phyloP scores from a whole-genome alignment of 2,888 invertebrate species.

The Xestia c-nigrum region DNA sequence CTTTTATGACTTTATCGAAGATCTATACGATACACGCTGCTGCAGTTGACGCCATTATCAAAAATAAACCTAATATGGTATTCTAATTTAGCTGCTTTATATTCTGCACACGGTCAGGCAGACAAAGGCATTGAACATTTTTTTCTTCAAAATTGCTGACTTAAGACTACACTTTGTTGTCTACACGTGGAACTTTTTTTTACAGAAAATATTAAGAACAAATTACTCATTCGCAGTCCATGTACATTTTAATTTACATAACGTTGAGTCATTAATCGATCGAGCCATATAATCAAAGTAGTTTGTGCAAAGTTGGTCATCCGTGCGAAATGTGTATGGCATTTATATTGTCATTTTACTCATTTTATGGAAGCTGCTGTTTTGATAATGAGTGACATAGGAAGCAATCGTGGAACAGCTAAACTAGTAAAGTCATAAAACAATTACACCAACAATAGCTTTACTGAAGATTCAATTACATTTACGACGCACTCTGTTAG shows the following conservation, averaged over 20 bases:
- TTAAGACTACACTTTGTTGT: conserved; percentile 57
- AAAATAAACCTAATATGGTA: conserved; percentile 62
- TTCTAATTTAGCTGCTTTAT: conserved; percentile 58
- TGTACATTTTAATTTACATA: conserved; percentile 46
- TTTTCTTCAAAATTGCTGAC: conserved; percentile 47
- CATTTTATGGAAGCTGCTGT: conserved; percentile 38
- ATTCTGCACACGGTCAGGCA: conserved; percentile 54
- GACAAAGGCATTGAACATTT: conserved; percentile 50
- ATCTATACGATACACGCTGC: conserved; percentile 25
- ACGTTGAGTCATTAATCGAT: conserved; percentile 57
- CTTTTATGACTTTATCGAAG: conserved; percentile 41
- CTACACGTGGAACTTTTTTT: conserved; percentile 46
- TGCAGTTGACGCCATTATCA: conserved; percentile 59
- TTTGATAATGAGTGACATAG: conserved; percentile 45
- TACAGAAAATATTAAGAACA: conserved; percentile 32
- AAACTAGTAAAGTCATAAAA: conserved; percentile 10
- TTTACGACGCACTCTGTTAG: not conserved
- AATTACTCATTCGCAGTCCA: conserved; percentile 52
- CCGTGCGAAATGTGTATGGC: conserved; percentile 45
- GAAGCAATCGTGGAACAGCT: conserved; percentile 44
- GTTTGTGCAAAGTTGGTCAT: conserved; percentile 51
- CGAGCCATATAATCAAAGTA: conserved; percentile 47
- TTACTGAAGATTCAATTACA: conserved; percentile 2
- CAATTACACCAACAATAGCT: conserved; percentile 9
- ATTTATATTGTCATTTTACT: conserved; percentile 53